Evolutionary conservation across 2,113 vertebrate genomes (phyloP).

Genomic region (Apistogramma diplotaenia): DNA sequence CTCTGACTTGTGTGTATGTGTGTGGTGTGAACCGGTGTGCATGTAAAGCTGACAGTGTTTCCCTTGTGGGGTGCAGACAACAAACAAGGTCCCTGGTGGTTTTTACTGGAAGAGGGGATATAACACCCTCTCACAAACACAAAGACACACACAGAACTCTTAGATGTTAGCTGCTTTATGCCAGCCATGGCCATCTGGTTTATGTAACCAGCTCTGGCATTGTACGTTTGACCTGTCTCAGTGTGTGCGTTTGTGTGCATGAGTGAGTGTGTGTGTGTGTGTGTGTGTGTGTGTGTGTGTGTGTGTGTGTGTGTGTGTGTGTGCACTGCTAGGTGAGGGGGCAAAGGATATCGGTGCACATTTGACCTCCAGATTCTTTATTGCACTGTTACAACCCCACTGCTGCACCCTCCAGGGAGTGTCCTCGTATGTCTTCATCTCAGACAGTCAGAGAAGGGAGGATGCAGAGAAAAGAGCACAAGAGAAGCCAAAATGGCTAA

Average conservation of each 20-base stretch:
- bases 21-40: constrained; percentile 30
- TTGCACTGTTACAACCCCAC: constrained; percentile 23
- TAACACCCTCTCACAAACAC: constrained; percentile 4
- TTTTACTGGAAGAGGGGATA: constrained; percentile 53
- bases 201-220: constrained; percentile 55
- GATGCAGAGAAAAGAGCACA: not conserved
- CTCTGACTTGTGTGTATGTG: constrained; percentile 1
- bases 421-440: constrained; percentile 53
- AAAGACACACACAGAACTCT: constrained; percentile 9
- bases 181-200: constrained; percentile 62
- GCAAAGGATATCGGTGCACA: constrained; percentile 29
- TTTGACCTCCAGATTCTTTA: constrained; percentile 63
- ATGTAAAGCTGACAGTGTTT: constrained; percentile 69
- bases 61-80: constrained; percentile 68
- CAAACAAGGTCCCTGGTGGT: constrained; percentile 76
- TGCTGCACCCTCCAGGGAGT: constrained; percentile 45
- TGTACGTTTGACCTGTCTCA: constrained; percentile 47
- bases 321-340: not conserved
- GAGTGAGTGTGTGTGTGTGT: not conserved
- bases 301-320: not conserved
- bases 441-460: constrained; percentile 41
- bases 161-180: constrained; percentile 53
- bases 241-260: not conserved
- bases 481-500: constrained; percentile 1
- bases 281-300: not conserved